Percentiles rank a stretch among this genome's conserved stretches.
phyloP scores from a whole-genome alignment of 1,140 invertebrate species.

The Agrilus planipennis region DNA sequence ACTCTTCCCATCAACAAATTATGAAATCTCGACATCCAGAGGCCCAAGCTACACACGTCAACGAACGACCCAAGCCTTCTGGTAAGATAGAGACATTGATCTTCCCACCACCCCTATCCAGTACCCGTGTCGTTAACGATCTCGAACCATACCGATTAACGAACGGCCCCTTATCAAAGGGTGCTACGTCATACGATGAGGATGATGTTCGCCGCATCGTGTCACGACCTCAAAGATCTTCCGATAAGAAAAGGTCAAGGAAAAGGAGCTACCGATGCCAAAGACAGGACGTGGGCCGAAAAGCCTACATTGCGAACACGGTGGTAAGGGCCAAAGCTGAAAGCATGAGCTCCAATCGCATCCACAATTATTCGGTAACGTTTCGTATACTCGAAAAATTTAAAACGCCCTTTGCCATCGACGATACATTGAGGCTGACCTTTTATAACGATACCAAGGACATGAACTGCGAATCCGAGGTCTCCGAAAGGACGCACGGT shows the following conservation, averaged over 20 bases:
- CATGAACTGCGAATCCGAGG: slow-evolving; percentile 16
- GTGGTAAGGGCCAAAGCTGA: slow-evolving; percentile 25
- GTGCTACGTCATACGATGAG: too few species aligned
- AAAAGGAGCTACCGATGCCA: slow-evolving; percentile 15
- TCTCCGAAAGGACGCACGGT: slow-evolving; percentile 8
- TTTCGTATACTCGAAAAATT: slow-evolving; percentile 21
- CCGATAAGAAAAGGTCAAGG: slow-evolving; percentile 10
- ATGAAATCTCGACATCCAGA: background rate
- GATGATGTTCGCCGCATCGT: slow-evolving; percentile 1
- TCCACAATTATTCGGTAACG: slow-evolving; percentile 17
- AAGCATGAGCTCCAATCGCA: slow-evolving; percentile 18
- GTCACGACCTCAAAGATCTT: slow-evolving; percentile 18
- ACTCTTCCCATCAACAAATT: background rate
- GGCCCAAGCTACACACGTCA: slow-evolving; percentile 6
- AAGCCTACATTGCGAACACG: slow-evolving; percentile 24
- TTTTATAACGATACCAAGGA: slow-evolving; percentile 14
- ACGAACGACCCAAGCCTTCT: slow-evolving; percentile 4
- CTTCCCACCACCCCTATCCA: slow-evolving; percentile 6
- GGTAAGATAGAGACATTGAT: slow-evolving; percentile 12
- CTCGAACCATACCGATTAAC: too few species aligned
- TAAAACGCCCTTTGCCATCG: slow-evolving; percentile 12
- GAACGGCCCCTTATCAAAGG: too few species aligned
- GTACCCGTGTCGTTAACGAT: background rate
- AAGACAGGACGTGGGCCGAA: slow-evolving; percentile 22
- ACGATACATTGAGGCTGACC: slow-evolving; percentile 16